Base-by-base conservation (phyloP, 2,888 invertebrate genomes). In the Zygaena filipendulae region DNA sequence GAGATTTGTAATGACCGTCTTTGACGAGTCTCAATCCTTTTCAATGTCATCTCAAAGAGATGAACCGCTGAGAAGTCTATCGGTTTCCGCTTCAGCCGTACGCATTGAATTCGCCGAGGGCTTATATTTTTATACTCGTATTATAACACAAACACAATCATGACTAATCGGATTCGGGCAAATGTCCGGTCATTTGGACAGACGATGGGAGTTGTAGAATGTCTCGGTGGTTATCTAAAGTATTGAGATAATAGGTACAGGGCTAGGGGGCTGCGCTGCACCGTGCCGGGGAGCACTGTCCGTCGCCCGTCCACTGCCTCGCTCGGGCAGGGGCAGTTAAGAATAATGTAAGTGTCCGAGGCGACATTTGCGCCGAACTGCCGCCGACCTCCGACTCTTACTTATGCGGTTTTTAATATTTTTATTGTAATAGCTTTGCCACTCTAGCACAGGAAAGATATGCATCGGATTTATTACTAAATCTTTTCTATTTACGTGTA, bases 361-460 rank as follows among this genome's bases (percentile, higher is more conserved):
- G 77, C 69, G 77, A 79, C 81, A 81, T 80, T 81, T 81, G 81
- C 74, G 59, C 74, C 61, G 62, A 80, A 81, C 75, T 72, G 71
- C 80, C 71, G 67, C 45, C 70, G 77, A 77, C 79, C 74, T 77
- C 64, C 60, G 61, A 59, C 72, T 70, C 74, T 75, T 77, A 77
- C 77, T 79, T 77, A 77, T 79, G 71, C 75, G 74, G 77, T 77
- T 80, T 81, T 79, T 80, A 77, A 80, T 80, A 80, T 79, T 84
- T 85, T 85, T 85, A 85, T 85, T 85, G 84, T 82, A 82, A 84
- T 84, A 52, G 66, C 55, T 50, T 51, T 51, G 63, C 64, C 70
- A 67, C 53, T 52, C 35, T 35, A 33, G 62, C 35, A 58, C 54
- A 55, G 35, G 34, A 39, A 49, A 38, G 35, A 28, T 20, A 36